Percentiles rank a stretch among this genome's conserved stretches.
Conservation (phyloP, 2,888 invertebrate species). For the Pycnomerus fuliginosus region DNA sequence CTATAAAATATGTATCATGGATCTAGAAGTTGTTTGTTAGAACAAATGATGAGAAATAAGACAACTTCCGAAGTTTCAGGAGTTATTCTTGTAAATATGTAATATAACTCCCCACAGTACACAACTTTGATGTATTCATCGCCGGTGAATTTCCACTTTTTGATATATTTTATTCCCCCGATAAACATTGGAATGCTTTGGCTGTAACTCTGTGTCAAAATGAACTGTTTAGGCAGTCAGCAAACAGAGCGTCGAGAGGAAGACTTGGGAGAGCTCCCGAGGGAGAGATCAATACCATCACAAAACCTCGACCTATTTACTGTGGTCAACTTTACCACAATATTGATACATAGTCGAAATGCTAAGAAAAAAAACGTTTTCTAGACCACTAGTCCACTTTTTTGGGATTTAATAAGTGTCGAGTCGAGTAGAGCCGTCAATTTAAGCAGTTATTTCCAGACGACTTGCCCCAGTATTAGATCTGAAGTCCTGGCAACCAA, state of each 20-base stretch:
- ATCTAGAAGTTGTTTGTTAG: no score
- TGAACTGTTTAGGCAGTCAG: slow-evolving; percentile 20
- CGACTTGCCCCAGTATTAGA: slow-evolving; percentile 29
- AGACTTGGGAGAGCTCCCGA: slow-evolving; percentile 34
- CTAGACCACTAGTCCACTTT: slow-evolving; percentile 5
- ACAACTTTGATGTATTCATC: no score
- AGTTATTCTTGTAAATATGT: no score
- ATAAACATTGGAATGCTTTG: slow-evolving; percentile 8
- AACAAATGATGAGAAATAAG: no score
- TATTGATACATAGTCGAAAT: no score
- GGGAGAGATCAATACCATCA: slow-evolving; percentile 37
- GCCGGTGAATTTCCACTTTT: no score
- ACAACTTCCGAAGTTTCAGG: no score
- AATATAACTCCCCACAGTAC: no score
- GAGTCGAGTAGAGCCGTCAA: slow-evolving; percentile 14
- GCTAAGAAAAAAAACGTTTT: background rate
- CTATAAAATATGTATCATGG: no score
- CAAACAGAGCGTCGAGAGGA: slow-evolving; percentile 29
- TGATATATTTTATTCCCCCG: no score
- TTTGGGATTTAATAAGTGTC: slow-evolving; percentile 10
- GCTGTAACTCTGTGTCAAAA: background rate
- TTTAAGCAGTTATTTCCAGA: slow-evolving; percentile 25
- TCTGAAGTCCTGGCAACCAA: slow-evolving; percentile 29
- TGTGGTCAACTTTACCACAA: slow-evolving; percentile 19
- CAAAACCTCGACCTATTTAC: slow-evolving; percentile 35